phyloP scores from a whole-genome alignment of 2,888 invertebrate species.

The Leptinotarsa juncta region DNA sequence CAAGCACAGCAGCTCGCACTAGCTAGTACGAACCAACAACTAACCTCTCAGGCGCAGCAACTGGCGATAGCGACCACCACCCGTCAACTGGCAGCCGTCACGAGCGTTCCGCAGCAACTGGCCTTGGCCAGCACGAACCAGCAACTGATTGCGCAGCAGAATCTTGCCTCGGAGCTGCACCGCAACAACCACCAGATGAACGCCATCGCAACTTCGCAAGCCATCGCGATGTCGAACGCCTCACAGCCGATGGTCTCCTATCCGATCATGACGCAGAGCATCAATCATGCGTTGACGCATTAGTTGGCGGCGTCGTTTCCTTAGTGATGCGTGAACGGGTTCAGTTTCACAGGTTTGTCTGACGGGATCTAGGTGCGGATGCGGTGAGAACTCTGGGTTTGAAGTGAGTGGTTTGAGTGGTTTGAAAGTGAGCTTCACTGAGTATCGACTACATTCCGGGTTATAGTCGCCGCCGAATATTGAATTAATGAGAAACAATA shows the following conservation, averaged over 20 bases:
- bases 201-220: constrained; percentile 67
- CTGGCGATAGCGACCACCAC: constrained; percentile 55
- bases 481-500: too few relatives aligned
- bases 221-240: constrained; percentile 72
- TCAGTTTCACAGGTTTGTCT: too few relatives aligned
- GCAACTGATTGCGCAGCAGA: constrained; percentile 59
- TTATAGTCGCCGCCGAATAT: too few relatives aligned
- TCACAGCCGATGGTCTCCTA: constrained; percentile 74
- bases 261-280: constrained; percentile 75
- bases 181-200: constrained; percentile 60
- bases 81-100: constrained; percentile 57
- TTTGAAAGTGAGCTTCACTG: too few relatives aligned
- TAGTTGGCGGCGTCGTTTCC: constrained; percentile 30
- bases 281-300: constrained; percentile 61
- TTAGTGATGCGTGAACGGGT: too few relatives aligned
- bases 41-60: constrained; percentile 59
- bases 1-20: constrained; percentile 57
- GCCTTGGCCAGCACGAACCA: constrained; percentile 57
- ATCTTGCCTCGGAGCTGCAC: constrained; percentile 60
- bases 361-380: too few relatives aligned
- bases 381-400: too few relatives aligned
- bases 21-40: constrained; percentile 60
- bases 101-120: constrained; percentile 59
- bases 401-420: too few relatives aligned
- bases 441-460: too few relatives aligned